Conservation (phyloP, 2,113 vertebrate genomes). For the Mormyrus iriodes region DNA sequence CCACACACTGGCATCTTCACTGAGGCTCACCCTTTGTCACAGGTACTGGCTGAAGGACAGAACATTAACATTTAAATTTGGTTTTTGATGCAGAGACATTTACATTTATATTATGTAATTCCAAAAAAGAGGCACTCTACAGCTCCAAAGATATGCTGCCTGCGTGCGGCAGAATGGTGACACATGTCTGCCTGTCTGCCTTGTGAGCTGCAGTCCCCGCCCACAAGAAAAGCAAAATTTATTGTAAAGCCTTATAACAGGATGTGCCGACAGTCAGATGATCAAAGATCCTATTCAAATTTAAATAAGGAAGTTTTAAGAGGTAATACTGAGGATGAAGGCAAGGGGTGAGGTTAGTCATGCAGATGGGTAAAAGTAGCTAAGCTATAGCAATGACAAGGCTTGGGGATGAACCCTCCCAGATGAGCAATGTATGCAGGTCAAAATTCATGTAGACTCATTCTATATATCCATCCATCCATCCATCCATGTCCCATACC, state of each 20-base stretch:
- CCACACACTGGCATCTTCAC: slow-evolving; percentile 15
- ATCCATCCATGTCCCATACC: background rate
- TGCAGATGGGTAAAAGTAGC: background rate
- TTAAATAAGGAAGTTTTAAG: background rate
- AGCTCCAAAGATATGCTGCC: background rate
- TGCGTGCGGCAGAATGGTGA: background rate
- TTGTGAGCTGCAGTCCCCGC: background rate
- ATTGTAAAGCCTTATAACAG: background rate
- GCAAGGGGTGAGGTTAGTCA: background rate
- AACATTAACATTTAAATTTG: slow-evolving; percentile 27
- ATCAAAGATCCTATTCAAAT: background rate
- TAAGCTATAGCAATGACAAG: background rate
- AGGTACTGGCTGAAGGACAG: background rate
- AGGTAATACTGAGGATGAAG: background rate
- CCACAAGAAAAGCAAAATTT: slow-evolving; percentile 2
- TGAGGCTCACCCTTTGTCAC: background rate
- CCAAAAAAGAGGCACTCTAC: background rate
- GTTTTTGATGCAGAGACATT: slow-evolving; percentile 22
- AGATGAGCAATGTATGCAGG: background rate
- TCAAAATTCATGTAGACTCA: background rate
- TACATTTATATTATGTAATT: slow-evolving; percentile 28
- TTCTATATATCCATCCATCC: background rate
- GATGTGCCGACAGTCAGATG: background rate
- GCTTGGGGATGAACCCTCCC: background rate
- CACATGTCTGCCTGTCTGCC: background rate